Evolutionary conservation across 2,888 invertebrate species (phyloP), one percentile per base, ranked within the genome.

Genomic region (Ectemnius continuus): DNA sequence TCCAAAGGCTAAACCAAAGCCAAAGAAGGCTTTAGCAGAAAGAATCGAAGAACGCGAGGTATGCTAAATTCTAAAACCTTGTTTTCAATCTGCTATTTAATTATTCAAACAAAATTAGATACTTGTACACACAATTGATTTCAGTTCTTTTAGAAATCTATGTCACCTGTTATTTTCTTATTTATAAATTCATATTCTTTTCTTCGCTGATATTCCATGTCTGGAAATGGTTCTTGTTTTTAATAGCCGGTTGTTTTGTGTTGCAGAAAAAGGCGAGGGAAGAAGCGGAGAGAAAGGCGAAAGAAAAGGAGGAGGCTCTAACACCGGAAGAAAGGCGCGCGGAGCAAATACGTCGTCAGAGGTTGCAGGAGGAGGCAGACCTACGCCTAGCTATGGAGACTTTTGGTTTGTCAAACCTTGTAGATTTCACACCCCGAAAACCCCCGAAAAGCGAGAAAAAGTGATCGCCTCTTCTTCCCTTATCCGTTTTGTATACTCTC

Each of bases 21-120:
- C 94, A 20, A 96, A 95, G 91, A 96, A 96, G 91, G 93, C 93
- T 84, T 92, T 96, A 79, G 93, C 92, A 71, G 95, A 97, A 85
- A 97, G 95, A 93, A 94, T 97, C 81, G 97, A 96, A 72, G 97
- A 97, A 91, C 96, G 95, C 92, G 97, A 97, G 94, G 96, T 96
- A 72, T 46, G 23, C 8, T 45, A 60, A 45, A 18, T 46, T 16
- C 26, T 4, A 18, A 13, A 16, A 4, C 4, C 16, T 76, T 26
- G 73, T 71, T 48, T 61, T 3, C 8, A 16, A 56, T n/a, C 16
- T 14, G 59, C 16, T 36, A 18, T 20, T 28, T 16, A 0, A 48
- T 48, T 58, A 20, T 47, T 62, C 46, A 47, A 23, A 23, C 3
- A 23, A 23, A 47, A 47, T 48, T 20, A 57, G 8, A 61, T 16